Evolutionary conservation across 2,113 vertebrate genomes (phyloP), one percentile per base, ranked within the genome.

Genomic region (Aphelocoma coerulescens): DNA sequence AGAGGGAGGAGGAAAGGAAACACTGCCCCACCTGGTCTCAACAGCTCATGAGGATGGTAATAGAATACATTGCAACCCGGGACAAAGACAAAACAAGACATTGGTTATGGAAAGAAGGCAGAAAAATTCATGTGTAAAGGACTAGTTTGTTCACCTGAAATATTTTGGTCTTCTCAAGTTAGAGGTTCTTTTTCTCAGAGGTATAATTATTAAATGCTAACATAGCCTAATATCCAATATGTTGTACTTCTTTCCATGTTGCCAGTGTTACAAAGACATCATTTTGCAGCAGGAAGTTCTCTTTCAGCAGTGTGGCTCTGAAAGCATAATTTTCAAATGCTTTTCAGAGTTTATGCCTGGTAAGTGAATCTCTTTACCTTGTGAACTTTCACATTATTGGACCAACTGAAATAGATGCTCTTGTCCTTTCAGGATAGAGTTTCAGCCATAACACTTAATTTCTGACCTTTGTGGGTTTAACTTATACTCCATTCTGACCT

Each of bases 361-460:
- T 77, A 55, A 90, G 46, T 39, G 85, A 88, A 39, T 22, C 51
- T 90, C 20, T 95, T 95, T 83, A 86, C 67, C 48, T 91, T 86
- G 48, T 77, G 85, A 96, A 94, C 88, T 94, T 96, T 88, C 85
- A 88, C 55, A 67, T 95, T 89, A 91, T n/a, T 90, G 51, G 79
- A 57, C 49, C 6, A 3, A 94, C 58, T 54, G 75, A 96, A 96
- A 94, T 88, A 44, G 67, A 91, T 67, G 51, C 33, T 91, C 32
- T 73, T 93, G 88, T 96, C 88, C 88, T 95, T 95, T 91, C 74
- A 85, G 67, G 83, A 86, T 28, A 79, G 49, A 89, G 55, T 95
- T 95, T 79, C 89, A 95, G 23, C 55, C 67, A 63, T 80, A 89
- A 74, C 59, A 77, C 78, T 96, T 95, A 95, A 91, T 95, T 96